Base-by-base conservation (phyloP, 2,113 vertebrate genomes). In the Tragelaphus buxtoni region DNA sequence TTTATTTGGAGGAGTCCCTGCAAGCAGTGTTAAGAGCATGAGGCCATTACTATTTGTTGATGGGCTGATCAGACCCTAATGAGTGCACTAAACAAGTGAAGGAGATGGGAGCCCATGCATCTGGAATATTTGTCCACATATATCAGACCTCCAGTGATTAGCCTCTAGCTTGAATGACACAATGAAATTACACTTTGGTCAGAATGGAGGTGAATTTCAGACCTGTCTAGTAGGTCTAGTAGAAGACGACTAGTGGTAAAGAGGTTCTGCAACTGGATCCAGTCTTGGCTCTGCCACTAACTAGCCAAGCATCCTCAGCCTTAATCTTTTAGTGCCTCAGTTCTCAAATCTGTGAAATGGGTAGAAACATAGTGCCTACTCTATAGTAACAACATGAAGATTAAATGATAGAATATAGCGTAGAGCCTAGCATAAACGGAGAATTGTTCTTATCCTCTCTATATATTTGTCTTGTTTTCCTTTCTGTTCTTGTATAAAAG, bases 401-500 rank as follows among this genome's bases (percentile, higher is more conserved):
- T 85, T 85, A 81, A 63, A 12, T 74, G 42, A 16, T 32, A 58
- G 30, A 74, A 1, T 49, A 9, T 32, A 77, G 74, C 47, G 53
- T 55, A 76, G 30, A 53, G 80, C 45, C 85, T 17, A n/a, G 24
- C 39, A 17, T 53, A 82, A 72, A 61, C 45, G 42, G 74, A 61
- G 12, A 76, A 72, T 56, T 77, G 20, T 63, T 85, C 58, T 84
- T 69, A 61, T 58, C 79, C 28, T 91, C 7, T 28, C 1, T 20
- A 16, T 42, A 6, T 35, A 20, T 69, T 80, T 86, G 32, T 55
- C 55, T 93, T 51, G 2, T 72, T 90, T 96, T 60, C 28, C 80
- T 92, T 87, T 53, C 74, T 96, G 18, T 53, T 96, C 65, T 96
- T 85, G 26, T 80, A 87, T 76, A 69, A 80, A 45, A 79, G 39